phyloP scores from a whole-genome alignment of 2,113 vertebrate genomes.

The Tragelaphus strepsiceros region DNA sequence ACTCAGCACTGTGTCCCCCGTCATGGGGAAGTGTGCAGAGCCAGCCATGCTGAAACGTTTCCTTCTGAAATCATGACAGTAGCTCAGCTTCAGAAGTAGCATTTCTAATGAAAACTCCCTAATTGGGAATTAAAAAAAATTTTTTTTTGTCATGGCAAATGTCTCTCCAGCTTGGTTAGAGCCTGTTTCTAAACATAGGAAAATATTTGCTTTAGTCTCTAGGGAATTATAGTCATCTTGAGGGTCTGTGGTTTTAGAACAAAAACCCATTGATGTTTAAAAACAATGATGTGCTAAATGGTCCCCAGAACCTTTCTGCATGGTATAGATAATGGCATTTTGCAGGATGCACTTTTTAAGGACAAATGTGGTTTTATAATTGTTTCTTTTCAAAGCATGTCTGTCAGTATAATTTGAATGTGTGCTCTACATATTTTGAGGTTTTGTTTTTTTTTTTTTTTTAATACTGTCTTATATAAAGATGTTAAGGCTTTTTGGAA shows the following conservation, averaged over 20 bases:
- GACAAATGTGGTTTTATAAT: neutral
- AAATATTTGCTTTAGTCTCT: neutral
- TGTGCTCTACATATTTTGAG: neutral
- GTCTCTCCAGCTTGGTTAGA: neutral
- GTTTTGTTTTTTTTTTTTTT: too few relatives aligned
- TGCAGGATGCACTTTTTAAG: neutral
- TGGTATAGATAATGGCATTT: neutral
- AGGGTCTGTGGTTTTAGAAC: constrained; percentile 6
- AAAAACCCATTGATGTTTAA: neutral
- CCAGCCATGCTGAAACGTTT: accelerated
- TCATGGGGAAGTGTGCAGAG: accelerated
- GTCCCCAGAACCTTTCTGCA: neutral
- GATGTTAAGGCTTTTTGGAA: neutral
- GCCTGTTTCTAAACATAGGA: neutral
- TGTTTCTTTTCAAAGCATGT: neutral
- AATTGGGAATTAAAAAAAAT: neutral
- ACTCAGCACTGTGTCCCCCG: accelerated
- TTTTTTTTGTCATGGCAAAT: neutral
- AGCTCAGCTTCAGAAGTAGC: neutral
- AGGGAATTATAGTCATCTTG: neutral
- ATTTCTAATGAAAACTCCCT: neutral
- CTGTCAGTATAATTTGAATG: neutral
- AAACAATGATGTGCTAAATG: neutral
- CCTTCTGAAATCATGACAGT: neutral
- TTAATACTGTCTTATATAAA: neutral